phyloP scores from a whole-genome alignment of 2,797 vertebrate genomes.

The Discoglossus pictus region DNA sequence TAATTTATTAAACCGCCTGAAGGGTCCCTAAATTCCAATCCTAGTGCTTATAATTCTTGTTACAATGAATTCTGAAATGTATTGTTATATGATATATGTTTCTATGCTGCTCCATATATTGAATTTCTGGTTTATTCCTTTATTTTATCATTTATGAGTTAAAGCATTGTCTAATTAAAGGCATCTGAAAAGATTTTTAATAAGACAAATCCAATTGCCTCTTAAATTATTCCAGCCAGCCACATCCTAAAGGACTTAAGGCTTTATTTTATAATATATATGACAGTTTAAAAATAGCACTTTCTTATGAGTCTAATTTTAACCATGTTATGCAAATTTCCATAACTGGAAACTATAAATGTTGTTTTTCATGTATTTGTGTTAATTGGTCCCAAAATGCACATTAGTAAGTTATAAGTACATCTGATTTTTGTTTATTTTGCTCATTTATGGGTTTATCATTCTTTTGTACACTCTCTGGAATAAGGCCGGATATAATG shows the following conservation, averaged over 20 bases:
- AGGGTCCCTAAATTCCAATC: slow-evolving; percentile 35
- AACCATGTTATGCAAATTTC: too few relatives aligned
- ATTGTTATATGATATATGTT: slow-evolving; percentile 50
- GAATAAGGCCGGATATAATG: too few relatives aligned
- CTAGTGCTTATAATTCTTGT: slow-evolving; percentile 23
- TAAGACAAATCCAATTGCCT: slow-evolving; percentile 75
- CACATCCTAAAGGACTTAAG: slow-evolving; percentile 69
- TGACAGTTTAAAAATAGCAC: slow-evolving; percentile 2
- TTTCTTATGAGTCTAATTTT: too few relatives aligned
- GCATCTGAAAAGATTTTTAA: slow-evolving; percentile 77
- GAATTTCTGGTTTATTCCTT: slow-evolving; percentile 67
- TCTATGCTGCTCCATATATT: slow-evolving; percentile 23
- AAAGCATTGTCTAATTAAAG: slow-evolving; percentile 74
- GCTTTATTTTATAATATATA: slow-evolving; percentile 56
- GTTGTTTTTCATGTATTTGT: too few relatives aligned
- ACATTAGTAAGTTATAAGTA: too few relatives aligned
- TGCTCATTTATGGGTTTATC: too few relatives aligned
- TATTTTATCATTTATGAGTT: slow-evolving; percentile 68
- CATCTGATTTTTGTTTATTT: too few relatives aligned
- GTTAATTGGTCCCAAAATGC: too few relatives aligned
- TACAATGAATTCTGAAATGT: slow-evolving; percentile 56
- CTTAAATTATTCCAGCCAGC: slow-evolving; percentile 77
- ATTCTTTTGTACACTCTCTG: too few relatives aligned
- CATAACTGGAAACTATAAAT: too few relatives aligned
- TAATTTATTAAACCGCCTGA: slow-evolving; percentile 35